Conservation (phyloP, 2,797 vertebrate species). For the Tachyglossus aculeatus region DNA sequence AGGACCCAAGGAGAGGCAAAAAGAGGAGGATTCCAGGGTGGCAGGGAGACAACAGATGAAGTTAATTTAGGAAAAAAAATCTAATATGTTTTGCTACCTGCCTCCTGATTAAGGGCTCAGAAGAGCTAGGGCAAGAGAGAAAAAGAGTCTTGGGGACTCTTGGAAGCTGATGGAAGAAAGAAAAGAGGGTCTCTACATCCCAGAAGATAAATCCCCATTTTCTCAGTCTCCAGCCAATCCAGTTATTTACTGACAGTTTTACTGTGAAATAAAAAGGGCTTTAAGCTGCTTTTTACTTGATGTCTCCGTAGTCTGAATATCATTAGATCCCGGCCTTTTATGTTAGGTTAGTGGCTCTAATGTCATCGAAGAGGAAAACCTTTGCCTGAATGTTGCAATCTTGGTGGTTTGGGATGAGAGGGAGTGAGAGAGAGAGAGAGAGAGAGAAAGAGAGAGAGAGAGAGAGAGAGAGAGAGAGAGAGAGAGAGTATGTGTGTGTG, state of each 20-base stretch:
- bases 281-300: conserved; percentile 64
- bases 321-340: conserved; percentile 67
- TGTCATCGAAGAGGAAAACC: conserved; percentile 62
- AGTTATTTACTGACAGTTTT: conserved; percentile 69
- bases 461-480: not conserved
- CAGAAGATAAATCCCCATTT: conserved; percentile 65
- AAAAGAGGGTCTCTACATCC: conserved; percentile 62
- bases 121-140: conserved; percentile 60
- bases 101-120: conserved; percentile 68
- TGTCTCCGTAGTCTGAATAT: conserved; percentile 67
- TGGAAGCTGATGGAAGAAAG: conserved; percentile 57
- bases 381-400: conserved; percentile 55
- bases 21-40: conserved; percentile 38
- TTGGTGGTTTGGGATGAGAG: not conserved
- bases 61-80: conserved; percentile 62
- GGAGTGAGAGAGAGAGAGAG: not conserved
- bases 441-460: not conserved
- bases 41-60: conserved; percentile 38
- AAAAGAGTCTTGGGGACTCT: conserved; percentile 53
- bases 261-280: conserved; percentile 64
- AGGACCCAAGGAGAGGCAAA: conserved; percentile 58
- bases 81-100: conserved; percentile 66
- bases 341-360: conserved; percentile 68
- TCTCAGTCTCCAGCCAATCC: conserved; percentile 68
- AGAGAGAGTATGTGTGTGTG: too few species aligned